Conservation (phyloP, 2,113 vertebrate species). For the human (Homo sapiens) region GRCh38 chr4:35849501-35850000, state of each 20-base stretch:
- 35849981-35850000: background rate
- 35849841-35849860: background rate
- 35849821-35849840: background rate
- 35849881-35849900: background rate
- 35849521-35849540: background rate
- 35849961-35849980: background rate
- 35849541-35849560: background rate
- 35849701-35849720: background rate
- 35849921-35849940: background rate
- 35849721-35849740: background rate
- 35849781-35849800: background rate
- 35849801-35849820: background rate
- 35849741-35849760: background rate
- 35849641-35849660: background rate
- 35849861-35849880: background rate
- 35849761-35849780: background rate
- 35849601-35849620: conserved; percentile 10
- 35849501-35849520: background rate
- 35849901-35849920: background rate
- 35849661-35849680: background rate
- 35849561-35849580: background rate
- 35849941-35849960: background rate
- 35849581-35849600: background rate
- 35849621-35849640: background rate
- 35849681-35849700: background rate